Conservation (phyloP, 2,113 vertebrate species). For the Lamprotornis superbus region DNA sequence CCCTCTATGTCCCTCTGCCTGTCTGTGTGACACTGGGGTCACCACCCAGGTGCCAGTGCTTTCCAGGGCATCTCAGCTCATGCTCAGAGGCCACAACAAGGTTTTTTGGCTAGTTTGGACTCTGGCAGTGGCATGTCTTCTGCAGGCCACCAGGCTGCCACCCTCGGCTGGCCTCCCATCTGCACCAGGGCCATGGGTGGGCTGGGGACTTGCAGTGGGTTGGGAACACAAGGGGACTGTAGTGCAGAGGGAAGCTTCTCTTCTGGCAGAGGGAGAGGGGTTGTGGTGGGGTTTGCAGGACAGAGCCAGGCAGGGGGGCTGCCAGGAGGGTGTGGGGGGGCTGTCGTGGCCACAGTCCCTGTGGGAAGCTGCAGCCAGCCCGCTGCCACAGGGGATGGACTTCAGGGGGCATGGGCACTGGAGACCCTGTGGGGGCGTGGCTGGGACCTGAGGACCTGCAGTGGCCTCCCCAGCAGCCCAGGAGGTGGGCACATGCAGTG, state of each 20-base stretch:
- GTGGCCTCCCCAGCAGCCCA: neutral
- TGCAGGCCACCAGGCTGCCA: neutral
- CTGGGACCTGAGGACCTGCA: neutral
- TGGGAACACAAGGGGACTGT: neutral
- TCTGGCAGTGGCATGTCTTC: neutral
- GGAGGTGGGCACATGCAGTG: neutral
- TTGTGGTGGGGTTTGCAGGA: neutral
- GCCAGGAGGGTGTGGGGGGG: neutral
- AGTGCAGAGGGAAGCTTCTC: neutral
- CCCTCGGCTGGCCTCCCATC: neutral
- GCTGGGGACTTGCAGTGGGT: too few species aligned
- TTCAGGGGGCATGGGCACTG: accelerated
- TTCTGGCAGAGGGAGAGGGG: neutral
- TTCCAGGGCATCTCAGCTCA: neutral
- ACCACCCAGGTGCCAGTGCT: accelerated
- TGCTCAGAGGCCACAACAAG: accelerated
- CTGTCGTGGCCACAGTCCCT: neutral
- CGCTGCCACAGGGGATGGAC: neutral
- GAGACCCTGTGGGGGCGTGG: neutral
- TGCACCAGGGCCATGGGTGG: accelerated
- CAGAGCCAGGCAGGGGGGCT: neutral
- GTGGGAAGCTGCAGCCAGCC: neutral
- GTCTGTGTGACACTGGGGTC: accelerated
- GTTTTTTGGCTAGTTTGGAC: neutral
- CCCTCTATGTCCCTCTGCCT: neutral